Percentiles rank a stretch among this genome's conserved stretches.
Evolutionary conservation across 1,140 invertebrate genomes (phyloP).

Genomic region (Lerema accius): DNA sequence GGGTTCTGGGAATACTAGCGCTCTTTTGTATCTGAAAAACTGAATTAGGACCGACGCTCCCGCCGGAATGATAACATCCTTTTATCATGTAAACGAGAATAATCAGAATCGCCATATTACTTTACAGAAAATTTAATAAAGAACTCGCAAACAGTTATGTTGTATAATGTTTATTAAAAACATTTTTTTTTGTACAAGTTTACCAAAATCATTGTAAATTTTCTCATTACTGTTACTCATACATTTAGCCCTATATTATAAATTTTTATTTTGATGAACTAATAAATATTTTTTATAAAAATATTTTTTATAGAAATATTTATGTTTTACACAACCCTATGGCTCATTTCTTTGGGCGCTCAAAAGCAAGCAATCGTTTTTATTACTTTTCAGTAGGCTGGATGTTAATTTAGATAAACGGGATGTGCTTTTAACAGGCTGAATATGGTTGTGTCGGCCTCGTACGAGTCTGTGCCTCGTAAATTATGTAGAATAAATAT

Average conservation of each 20-base stretch:
- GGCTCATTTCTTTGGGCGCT: constrained; percentile 10
- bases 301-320: no score
- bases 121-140: no score
- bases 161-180: no score
- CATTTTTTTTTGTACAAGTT: no score
- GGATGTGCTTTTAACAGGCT: constrained; percentile 25
- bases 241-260: no score
- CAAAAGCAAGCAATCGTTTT: constrained; percentile 26
- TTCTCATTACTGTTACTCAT: no score
- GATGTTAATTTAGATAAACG: constrained; percentile 27
- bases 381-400: constrained; percentile 30
- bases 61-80: not conserved
- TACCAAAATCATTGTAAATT: no score
- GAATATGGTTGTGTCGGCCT: not conserved
- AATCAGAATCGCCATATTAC: not conserved
- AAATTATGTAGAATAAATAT: constrained; percentile 15
- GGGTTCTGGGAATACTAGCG: constrained; percentile 6
- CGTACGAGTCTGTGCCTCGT: not conserved
- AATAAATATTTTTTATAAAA: no score
- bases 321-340: not conserved
- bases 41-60: constrained; percentile 1
- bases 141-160: no score
- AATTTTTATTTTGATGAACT: no score
- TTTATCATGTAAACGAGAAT: constrained; percentile 9
- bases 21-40: constrained; percentile 9